phyloP scores from a whole-genome alignment of 2,797 vertebrate species.

The Delichon dasypus region DNA sequence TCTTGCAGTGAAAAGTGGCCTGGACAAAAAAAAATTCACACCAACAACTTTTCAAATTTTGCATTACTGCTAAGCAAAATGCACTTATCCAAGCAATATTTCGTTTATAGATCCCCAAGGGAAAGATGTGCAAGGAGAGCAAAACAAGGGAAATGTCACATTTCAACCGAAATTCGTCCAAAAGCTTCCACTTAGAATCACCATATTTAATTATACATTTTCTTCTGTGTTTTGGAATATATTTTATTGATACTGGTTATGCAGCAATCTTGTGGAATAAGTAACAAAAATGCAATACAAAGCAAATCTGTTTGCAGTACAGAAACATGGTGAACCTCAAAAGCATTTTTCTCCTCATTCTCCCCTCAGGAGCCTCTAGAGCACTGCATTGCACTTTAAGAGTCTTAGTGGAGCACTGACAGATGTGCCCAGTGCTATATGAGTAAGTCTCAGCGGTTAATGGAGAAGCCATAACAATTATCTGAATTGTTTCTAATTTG shows the following conservation, averaged over 20 bases:
- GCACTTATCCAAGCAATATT: constrained; percentile 50
- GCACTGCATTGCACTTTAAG: constrained; percentile 48
- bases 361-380: constrained; percentile 68
- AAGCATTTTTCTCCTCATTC: constrained; percentile 42
- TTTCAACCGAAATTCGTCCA: constrained; percentile 72
- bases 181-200: constrained; percentile 55
- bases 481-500: constrained; percentile 53
- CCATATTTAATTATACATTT: constrained; percentile 29
- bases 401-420: constrained; percentile 59
- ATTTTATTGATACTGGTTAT: constrained; percentile 74
- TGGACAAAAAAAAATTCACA: constrained; percentile 43
- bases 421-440: not conserved
- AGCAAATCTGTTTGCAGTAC: constrained; percentile 61
- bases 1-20: constrained; percentile 51
- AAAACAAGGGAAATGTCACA: constrained; percentile 72
- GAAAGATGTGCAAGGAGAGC: constrained; percentile 67
- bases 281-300: constrained; percentile 72
- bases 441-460: constrained; percentile 54
- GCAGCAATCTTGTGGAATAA: constrained; percentile 63
- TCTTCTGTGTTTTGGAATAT: constrained; percentile 17
- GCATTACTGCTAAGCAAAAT: constrained; percentile 69
- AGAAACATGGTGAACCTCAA: constrained; percentile 67
- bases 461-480: constrained; percentile 58
- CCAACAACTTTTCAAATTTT: constrained; percentile 53
- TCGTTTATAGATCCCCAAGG: constrained; percentile 16